Percentiles rank a stretch among this genome's conserved stretches.
phyloP scores from a whole-genome alignment of 2,888 invertebrate species.

The Myopa tessellatipennis region DNA sequence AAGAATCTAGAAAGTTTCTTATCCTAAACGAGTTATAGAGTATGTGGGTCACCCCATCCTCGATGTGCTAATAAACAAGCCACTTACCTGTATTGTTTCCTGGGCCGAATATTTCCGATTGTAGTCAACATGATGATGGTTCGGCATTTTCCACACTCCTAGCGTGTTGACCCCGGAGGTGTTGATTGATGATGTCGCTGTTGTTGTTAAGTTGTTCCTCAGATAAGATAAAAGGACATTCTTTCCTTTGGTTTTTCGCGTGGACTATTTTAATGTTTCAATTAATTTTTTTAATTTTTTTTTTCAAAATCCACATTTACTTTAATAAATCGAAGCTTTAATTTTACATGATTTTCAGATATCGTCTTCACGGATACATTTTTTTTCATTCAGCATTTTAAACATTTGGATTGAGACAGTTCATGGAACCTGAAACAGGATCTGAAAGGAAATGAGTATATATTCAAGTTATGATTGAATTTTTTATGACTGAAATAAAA shows the following conservation, averaged over 20 bases:
- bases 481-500: too few relatives aligned
- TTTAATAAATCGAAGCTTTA: not conserved
- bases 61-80: not conserved
- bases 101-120: conserved; percentile 68
- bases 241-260: not conserved
- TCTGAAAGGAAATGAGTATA: not conserved
- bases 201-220: not conserved
- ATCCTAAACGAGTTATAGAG: not conserved
- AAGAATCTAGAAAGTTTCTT: not conserved
- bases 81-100: conserved; percentile 69
- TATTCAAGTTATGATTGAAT: too few relatives aligned
- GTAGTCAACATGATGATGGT: conserved; percentile 67
- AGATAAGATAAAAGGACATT: conserved; percentile 20
- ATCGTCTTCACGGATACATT: not conserved
- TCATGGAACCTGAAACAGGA: not conserved
- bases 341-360: not conserved
- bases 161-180: conserved; percentile 54
- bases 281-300: not conserved
- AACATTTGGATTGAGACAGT: too few relatives aligned
- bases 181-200: conserved; percentile 44
- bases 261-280: not conserved
- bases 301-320: not conserved
- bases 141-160: conserved; percentile 58
- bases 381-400: too few relatives aligned
- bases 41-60: not conserved